A percentile compares a stretch with the other conserved stretches of the same genome.
Conservation (phyloP, 2,113 vertebrate species). For the Desmodus rotundus region DNA sequence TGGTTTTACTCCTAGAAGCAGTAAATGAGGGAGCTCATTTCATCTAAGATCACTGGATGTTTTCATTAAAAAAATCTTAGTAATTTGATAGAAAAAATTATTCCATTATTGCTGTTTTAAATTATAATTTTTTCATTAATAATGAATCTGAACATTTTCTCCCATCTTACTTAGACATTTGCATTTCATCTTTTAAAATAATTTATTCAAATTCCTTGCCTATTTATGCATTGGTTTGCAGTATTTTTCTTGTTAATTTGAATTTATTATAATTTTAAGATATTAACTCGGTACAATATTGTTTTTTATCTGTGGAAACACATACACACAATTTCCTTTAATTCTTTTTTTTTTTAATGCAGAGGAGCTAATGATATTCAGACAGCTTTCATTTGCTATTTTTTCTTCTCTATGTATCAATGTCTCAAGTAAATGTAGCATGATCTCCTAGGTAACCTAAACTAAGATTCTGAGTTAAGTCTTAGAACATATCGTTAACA, state of each 20-base stretch:
- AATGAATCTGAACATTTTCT: not conserved
- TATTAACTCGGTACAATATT: not conserved
- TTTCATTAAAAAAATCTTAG: constrained; percentile 25
- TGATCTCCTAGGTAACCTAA: constrained; percentile 29
- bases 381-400: not conserved
- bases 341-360: not conserved
- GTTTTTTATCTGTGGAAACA: not conserved
- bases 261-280: not conserved
- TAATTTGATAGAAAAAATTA: not conserved
- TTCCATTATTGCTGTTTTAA: constrained; percentile 15
- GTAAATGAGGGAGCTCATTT: not conserved
- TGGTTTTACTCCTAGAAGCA: not conserved
- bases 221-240: constrained; percentile 8
- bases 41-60: not conserved
- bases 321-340: not conserved
- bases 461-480: not conserved
- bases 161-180: constrained; percentile 7
- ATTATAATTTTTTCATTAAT: constrained; percentile 20
- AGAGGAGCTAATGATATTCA: not conserved
- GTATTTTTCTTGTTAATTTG: constrained; percentile 10
- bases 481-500: not conserved
- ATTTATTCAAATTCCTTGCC: not conserved
- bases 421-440: not conserved
- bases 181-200: constrained; percentile 18
- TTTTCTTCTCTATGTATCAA: not conserved